Conservation (phyloP, 2,888 invertebrate species). For the Heteropelma amictum region DNA sequence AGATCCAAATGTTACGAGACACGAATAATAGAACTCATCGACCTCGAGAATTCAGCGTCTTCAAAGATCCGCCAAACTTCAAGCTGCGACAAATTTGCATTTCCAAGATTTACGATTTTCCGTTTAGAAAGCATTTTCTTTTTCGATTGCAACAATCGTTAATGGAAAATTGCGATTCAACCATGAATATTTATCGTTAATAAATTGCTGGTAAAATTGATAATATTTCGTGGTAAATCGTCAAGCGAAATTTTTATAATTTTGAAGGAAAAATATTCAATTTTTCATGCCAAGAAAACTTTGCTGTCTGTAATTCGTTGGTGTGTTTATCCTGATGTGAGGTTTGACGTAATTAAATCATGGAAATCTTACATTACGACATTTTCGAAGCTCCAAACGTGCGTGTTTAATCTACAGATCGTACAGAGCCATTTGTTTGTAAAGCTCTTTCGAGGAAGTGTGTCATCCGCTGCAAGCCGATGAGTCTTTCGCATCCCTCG, state of each 20-base stretch:
- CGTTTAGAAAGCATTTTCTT: no score
- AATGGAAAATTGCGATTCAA: not conserved
- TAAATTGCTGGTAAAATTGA: not conserved
- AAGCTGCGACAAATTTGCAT: slow-evolving; percentile 1
- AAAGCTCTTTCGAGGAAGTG: slow-evolving; percentile 65
- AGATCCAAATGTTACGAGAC: not conserved
- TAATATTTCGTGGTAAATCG: no score
- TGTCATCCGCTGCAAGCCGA: slow-evolving; percentile 66
- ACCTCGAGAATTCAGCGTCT: slow-evolving; percentile 27
- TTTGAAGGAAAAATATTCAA: no score
- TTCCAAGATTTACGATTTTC: not conserved
- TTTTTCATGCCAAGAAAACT: no score
- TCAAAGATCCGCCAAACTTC: not conserved
- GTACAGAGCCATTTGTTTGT: slow-evolving; percentile 66
- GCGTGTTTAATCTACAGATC: slow-evolving; percentile 64
- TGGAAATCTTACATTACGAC: not conserved
- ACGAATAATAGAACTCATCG: slow-evolving; percentile 24
- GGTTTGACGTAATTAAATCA: not conserved
- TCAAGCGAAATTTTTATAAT: no score
- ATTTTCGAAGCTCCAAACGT: slow-evolving; percentile 1
- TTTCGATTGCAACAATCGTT: not conserved
- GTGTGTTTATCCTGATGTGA: slow-evolving; percentile 15
- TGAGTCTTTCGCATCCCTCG: slow-evolving; percentile 18
- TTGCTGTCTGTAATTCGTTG: not conserved
- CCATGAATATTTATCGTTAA: not conserved